A percentile compares a stretch with the other conserved stretches of the same genome.
Conservation (phyloP, 2,797 vertebrate species). For the Mastacembelus armatus region DNA sequence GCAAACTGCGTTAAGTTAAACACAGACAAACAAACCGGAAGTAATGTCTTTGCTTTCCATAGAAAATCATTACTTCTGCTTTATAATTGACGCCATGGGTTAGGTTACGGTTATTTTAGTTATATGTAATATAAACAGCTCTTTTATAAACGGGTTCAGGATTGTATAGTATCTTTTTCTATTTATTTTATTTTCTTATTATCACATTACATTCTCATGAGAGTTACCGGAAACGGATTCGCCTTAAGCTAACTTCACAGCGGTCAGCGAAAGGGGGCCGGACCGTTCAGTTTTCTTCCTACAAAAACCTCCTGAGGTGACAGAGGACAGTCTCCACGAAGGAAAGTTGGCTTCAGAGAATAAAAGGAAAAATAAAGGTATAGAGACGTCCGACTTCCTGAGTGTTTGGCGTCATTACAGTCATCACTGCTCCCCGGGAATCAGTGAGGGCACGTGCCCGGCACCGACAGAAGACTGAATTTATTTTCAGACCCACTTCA, state of each 20-base stretch:
- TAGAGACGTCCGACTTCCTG: neutral
- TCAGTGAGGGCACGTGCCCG: constrained; percentile 36
- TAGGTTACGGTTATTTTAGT: too few relatives aligned
- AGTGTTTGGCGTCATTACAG: constrained; percentile 5
- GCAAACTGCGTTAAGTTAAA: constrained; percentile 12
- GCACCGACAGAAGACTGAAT: neutral
- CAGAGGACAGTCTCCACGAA: constrained; percentile 45
- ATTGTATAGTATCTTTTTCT: too few relatives aligned
- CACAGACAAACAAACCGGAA: constrained; percentile 6
- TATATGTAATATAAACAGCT: too few relatives aligned
- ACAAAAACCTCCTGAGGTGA: constrained; percentile 74
- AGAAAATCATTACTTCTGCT: neutral
- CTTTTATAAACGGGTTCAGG: too few relatives aligned
- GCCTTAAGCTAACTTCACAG: neutral
- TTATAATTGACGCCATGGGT: rapidly evolving
- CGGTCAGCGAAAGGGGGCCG: constrained; percentile 68
- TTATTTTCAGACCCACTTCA: neutral
- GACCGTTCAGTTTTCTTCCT: constrained; percentile 65
- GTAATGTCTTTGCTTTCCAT: neutral
- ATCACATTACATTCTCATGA: too few relatives aligned
- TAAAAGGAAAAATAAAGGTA: neutral
- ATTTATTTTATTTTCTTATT: too few relatives aligned
- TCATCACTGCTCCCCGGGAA: constrained; percentile 7
- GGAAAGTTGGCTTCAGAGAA: neutral
- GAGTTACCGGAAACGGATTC: constrained; percentile 14